Base-by-base conservation (phyloP, 2,113 vertebrate genomes). In the Periophthalmodon schlosseri region DNA sequence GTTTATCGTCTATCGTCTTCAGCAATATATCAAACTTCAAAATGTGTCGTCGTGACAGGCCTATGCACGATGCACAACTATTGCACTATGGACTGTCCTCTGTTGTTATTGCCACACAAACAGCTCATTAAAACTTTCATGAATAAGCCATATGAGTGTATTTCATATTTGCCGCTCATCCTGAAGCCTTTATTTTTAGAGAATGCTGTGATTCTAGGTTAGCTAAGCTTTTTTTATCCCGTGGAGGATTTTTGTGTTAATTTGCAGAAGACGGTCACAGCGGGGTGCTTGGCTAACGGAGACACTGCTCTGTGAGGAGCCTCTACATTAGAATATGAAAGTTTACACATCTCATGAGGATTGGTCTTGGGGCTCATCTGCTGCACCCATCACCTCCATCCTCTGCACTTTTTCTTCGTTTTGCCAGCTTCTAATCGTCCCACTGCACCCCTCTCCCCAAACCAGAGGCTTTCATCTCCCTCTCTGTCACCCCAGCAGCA, bases 261-360 rank as follows among this genome's bases (percentile, higher is more conserved):
- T 92, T 84, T 88, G 73, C 81, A 86, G 84, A 91, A 91, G 84
- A 89, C 89, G 88, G 90, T 88, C 90, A 89, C 92, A 91, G 90
- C 87, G 74, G 89, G 86, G 84, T 68, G 84, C 85, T 72, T 58
- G 58, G 69, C 76, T 78, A 80, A 81, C 79, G 39, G 69, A 81
- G 75, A 83, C 71, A 20, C 74, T 9, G 69, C 72, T 86, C 82
- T 8, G 65, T 75, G 79, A 84, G 72, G 78, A 87, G 75, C 84
- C 65, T 81, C 83, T 67, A 81, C 84, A 86, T 90, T 90, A 82
- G 86, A 91, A 91, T 88, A 88, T 86, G 80, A 89, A 91, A 89
- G 87, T 92, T 91, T 86, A 76, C 80, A 79, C 73, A 89, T 85
- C 90, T 87, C 88, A 68, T 4, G 50, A 82, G 89, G 76, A 86